Evolutionary conservation across 2,797 vertebrate genomes (phyloP), one percentile per base, ranked within the genome.

Genomic region (Oreortyx pictus): DNA sequence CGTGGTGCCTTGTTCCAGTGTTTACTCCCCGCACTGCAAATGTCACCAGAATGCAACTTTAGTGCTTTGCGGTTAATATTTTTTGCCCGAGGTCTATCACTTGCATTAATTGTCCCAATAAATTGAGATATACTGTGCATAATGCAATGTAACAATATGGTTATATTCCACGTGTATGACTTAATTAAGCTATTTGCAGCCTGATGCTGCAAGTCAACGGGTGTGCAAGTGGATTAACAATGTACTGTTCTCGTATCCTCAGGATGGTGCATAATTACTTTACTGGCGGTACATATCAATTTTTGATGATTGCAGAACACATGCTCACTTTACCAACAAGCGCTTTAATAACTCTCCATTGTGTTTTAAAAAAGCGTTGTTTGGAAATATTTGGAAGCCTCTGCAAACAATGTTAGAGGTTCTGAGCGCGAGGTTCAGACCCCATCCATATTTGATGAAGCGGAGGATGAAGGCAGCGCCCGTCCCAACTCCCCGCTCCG

Each of bases 161-260:
- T 97, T 97, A 97, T 97, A 97, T 97, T 97, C 97, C 96, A 97
- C 93, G 96, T 98, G 97, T 97, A 97, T 95, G 98, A 97, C 97
- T 98, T 98, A 98, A 98, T 98, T 98, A 98, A 98, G 98, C 98
- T 98, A 97, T 98, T 98, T 98, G 97, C 97, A 97, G 97, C 97
- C 97, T 97, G 98, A 97, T 98, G 97, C 97, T 98, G 97, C 96
- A 97, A 98, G 97, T 97, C 98, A 97, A 97, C 96, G 97, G 97
- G 97, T 97, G 97, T 98, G 98, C 98, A 97, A 98, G 97, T 97
- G 97, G 97, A 98, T 98, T 98, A 97, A 97, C 97, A 98, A 98
- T 97, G 97, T 97, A 97, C 95, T 67, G 93, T 95, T 97, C 97
- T 95, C 96, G 96, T 97, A 97, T 97, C 98, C 97, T 98, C 97